Evolutionary conservation across 2,888 invertebrate species (phyloP).

Genomic region (Sminthurinus aureus): DNA sequence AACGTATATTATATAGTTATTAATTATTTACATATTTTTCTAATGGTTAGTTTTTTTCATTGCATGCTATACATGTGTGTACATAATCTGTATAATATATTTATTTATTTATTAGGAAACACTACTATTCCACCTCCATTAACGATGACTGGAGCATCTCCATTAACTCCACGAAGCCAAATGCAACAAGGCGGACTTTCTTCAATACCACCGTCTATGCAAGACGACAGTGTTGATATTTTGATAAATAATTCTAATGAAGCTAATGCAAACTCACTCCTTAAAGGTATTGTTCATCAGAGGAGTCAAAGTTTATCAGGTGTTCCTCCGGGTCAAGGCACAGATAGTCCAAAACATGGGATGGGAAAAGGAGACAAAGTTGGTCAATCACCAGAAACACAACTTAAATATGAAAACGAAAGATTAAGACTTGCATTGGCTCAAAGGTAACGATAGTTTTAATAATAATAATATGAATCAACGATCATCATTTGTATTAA

Average conservation of each 20-base stretch:
- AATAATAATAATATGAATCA: too few species aligned
- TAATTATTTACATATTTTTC: too few species aligned
- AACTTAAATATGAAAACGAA: conserved; percentile 96
- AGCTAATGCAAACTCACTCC: conserved; percentile 56
- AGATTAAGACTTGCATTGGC: conserved; percentile 92
- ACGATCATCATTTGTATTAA: too few species aligned
- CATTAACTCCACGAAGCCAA: conserved; percentile 39
- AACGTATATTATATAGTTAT: too few species aligned
- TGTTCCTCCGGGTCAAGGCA: conserved; percentile 48
- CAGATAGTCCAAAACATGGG: conserved; percentile 59
- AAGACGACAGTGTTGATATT: conserved; percentile 49
- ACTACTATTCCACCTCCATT: too few species aligned
- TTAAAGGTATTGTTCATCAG: conserved; percentile 63
- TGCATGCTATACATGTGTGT: too few species aligned
- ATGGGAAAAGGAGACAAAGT: conserved; percentile 52
- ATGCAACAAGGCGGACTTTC: conserved; percentile 25
- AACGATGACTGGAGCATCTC: conserved; percentile 40
- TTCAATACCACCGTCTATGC: conserved; percentile 34
- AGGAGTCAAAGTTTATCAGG: conserved; percentile 65
- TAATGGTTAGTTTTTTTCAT: too few species aligned
- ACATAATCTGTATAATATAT: too few species aligned
- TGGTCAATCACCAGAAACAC: conserved; percentile 73
- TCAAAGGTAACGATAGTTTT: conserved; percentile 78
- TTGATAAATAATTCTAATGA: conserved; percentile 57
- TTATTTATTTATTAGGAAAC: too few species aligned